Percentiles rank a stretch among this genome's conserved stretches.
phyloP scores from a whole-genome alignment of 2,113 vertebrate species.

The Megatriorchis doriae region DNA sequence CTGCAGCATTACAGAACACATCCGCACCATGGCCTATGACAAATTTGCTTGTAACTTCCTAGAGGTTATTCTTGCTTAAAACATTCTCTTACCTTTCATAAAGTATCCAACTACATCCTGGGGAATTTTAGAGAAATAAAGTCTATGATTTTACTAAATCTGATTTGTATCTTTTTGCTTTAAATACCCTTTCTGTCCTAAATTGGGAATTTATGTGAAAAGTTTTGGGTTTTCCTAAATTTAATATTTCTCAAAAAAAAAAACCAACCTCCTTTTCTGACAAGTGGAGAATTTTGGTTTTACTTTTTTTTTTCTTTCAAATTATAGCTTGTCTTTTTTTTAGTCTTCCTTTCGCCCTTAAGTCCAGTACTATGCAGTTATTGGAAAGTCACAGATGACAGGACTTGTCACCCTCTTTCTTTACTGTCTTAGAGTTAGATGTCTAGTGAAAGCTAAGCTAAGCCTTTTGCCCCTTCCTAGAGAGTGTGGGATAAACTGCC shows the following conservation, averaged over 20 bases:
- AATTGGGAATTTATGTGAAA: background rate
- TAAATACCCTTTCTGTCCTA: background rate
- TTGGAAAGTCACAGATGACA: constrained; percentile 16
- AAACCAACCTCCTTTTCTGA: background rate
- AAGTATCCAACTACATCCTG: background rate
- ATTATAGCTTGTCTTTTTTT: background rate
- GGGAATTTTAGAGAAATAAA: background rate
- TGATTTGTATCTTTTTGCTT: background rate
- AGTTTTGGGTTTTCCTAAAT: background rate
- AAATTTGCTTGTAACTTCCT: background rate
- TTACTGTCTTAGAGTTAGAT: background rate
- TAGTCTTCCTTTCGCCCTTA: background rate
- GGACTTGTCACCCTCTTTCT: background rate
- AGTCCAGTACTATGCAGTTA: background rate
- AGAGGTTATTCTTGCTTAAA: background rate
- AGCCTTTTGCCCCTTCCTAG: constrained; percentile 49
- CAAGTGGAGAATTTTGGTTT: background rate
- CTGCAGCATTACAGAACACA: background rate
- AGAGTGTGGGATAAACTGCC: constrained; percentile 25
- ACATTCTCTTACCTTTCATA: background rate
- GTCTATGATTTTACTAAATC: background rate
- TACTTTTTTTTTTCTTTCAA: background rate
- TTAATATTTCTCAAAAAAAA: background rate
- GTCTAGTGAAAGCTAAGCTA: constrained; percentile 29
- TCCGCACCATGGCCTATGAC: background rate